Evolutionary conservation across 2,113 vertebrate genomes (phyloP).

Genomic region (Sminthopsis crassicaudata): DNA sequence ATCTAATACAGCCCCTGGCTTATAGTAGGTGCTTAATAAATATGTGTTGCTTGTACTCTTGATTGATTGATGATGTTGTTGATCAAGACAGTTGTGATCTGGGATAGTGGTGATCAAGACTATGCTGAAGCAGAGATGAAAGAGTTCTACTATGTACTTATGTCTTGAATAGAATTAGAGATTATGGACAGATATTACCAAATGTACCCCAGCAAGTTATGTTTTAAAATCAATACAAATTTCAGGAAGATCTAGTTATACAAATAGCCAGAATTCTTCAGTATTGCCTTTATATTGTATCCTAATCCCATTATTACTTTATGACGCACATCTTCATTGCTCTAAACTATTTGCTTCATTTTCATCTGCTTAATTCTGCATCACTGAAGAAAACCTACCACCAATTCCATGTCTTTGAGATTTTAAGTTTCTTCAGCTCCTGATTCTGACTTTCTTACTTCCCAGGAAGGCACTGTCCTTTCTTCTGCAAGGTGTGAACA

Average conservation of each 20-base stretch:
- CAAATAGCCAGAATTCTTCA: neutral
- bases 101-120: neutral
- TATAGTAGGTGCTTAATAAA: neutral
- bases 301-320: neutral
- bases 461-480: neutral
- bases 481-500: neutral
- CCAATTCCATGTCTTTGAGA: neutral
- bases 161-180: neutral
- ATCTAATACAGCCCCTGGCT: too few species aligned
- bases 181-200: neutral
- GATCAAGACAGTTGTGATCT: neutral
- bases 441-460: neutral
- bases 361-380: neutral
- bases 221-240: neutral
- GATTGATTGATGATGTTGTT: neutral
- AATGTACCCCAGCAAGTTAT: neutral
- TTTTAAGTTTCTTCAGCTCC: neutral
- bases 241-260: neutral
- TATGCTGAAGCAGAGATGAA: neutral
- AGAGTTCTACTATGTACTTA: neutral
- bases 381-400: neutral
- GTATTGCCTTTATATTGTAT: neutral
- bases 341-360: neutral
- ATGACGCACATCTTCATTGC: neutral
- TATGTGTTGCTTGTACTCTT: neutral